Evolutionary conservation across 2,888 invertebrate genomes (phyloP).

Genomic region (Bugulina stolonifera): DNA sequence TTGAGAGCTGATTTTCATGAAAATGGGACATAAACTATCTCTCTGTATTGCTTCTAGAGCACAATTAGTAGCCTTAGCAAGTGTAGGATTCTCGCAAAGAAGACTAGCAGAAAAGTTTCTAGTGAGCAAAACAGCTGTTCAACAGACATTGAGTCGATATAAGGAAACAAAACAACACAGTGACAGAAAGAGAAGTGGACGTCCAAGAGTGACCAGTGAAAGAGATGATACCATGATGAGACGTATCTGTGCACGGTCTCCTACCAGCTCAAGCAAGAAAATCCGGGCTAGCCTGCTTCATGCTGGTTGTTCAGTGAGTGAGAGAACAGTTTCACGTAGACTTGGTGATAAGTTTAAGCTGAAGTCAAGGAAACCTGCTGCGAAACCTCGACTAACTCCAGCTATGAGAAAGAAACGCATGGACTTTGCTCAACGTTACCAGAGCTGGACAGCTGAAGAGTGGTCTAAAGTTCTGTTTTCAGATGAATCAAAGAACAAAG

Average conservation of each 20-base stretch:
- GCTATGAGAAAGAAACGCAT: not conserved
- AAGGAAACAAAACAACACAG: too few relatives aligned
- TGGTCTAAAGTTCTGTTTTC: not conserved
- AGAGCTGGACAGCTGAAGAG: not conserved
- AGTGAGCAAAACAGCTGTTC: too few relatives aligned
- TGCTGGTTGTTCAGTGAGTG: not conserved
- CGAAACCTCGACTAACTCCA: not conserved
- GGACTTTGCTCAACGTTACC: slow-evolving; percentile 1
- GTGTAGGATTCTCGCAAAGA: too few relatives aligned
- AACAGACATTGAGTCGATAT: too few relatives aligned
- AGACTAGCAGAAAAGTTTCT: too few relatives aligned
- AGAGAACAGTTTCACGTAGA: slow-evolving; percentile 4
- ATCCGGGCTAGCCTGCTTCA: not conserved
- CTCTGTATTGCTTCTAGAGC: too few relatives aligned
- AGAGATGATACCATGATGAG: slow-evolving; percentile 1
- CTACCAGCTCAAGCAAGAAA: slow-evolving; percentile 4
- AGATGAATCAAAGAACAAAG: slow-evolving; percentile 4
- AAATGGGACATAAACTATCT: too few relatives aligned
- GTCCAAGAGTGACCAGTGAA: not conserved
- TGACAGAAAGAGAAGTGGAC: too few relatives aligned
- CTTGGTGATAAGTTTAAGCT: not conserved
- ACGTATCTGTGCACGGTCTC: not conserved
- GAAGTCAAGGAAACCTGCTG: slow-evolving; percentile 1
- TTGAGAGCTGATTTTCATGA: too few relatives aligned
- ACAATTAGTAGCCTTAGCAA: too few relatives aligned